Evolutionary conservation across 2,888 invertebrate species (phyloP).

Genomic region (Cataglyphis altisquamis): DNA sequence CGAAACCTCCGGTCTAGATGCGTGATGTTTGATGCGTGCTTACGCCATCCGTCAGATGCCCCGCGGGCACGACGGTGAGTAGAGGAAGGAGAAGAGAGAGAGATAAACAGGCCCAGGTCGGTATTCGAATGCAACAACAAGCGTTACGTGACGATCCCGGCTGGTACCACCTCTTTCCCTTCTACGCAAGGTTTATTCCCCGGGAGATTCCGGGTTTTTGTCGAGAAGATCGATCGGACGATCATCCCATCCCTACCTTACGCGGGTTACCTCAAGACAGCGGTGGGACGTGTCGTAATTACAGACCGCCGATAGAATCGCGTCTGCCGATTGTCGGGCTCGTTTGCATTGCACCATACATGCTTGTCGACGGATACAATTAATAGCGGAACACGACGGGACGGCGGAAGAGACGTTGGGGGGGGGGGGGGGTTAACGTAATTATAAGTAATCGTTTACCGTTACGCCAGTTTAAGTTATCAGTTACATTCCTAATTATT

Average conservation of each 20-base stretch:
- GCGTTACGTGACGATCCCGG: conserved; percentile 35
- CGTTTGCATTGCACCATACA: not conserved
- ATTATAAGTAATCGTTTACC: conserved; percentile 39
- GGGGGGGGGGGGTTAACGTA: conserved; percentile 9
- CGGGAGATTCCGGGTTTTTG: conserved; percentile 46
- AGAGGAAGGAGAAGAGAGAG: not conserved
- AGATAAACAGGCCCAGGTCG: conserved; percentile 20
- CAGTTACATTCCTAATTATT: conserved; percentile 32
- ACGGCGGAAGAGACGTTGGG: not conserved
- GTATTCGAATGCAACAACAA: conserved; percentile 35
- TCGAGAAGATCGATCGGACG: conserved; percentile 24
- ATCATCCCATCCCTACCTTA: not conserved
- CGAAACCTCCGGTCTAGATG: conserved; percentile 40
- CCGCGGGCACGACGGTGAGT: not conserved
- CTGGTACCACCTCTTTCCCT: not conserved
- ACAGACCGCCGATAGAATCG: conserved; percentile 37
- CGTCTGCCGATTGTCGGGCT: conserved; percentile 18
- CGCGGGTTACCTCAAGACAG: not conserved
- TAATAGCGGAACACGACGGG: not conserved
- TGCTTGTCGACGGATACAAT: conserved; percentile 32
- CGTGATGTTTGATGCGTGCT: conserved; percentile 44
- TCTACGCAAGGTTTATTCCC: not conserved
- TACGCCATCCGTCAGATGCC: conserved; percentile 36
- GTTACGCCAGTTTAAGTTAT: too few species aligned
- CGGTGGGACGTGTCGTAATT: conserved; percentile 33